These are phyloP conservation scores for Oscheius sp. DNA, from an alignment of 2,888 invertebrate species.

Conservation along the genomic window DNA sequence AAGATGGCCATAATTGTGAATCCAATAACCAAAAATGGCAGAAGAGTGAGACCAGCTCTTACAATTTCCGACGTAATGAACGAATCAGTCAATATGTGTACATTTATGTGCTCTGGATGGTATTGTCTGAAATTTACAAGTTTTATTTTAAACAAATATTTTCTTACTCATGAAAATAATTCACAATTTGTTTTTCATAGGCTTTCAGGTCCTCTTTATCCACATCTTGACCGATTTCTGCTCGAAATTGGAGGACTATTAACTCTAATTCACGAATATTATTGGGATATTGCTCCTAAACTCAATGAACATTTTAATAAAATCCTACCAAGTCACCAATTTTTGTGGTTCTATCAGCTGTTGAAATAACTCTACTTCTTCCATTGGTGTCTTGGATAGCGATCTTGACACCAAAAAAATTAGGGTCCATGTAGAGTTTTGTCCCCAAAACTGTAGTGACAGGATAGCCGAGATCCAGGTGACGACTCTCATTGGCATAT, in stretches of 20 bases:
- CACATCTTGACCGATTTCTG: constrained; percentile 54
- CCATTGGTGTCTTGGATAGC: constrained; percentile 14
- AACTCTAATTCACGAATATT: constrained; percentile 63
- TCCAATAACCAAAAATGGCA: constrained; percentile 66
- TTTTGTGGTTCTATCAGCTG: constrained; percentile 33
- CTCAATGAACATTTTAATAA: background rate
- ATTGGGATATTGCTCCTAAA: constrained; percentile 62
- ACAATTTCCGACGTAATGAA: constrained; percentile 66
- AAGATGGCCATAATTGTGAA: constrained; percentile 67
- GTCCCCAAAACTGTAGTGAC: constrained; percentile 67
- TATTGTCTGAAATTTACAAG: constrained; percentile 19
- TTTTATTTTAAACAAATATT: constrained; percentile 33
- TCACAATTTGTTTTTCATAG: constrained; percentile 59
- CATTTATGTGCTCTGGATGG: constrained; percentile 15
- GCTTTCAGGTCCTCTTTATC: constrained; percentile 40
- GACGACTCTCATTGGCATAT: constrained; percentile 52
- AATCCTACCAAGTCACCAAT: constrained; percentile 30
- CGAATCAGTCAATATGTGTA: constrained; percentile 60
- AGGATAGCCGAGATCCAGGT: constrained; percentile 62
- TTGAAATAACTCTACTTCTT: constrained; percentile 9
- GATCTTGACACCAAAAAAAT: constrained; percentile 69
- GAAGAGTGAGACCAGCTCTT: constrained; percentile 55
- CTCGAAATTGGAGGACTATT: constrained; percentile 64
- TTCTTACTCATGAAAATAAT: constrained; percentile 58
- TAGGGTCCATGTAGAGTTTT: constrained; percentile 67